Evolutionary conservation across 2,797 vertebrate genomes (phyloP).

Genomic region (Hafferia zeledoni): DNA sequence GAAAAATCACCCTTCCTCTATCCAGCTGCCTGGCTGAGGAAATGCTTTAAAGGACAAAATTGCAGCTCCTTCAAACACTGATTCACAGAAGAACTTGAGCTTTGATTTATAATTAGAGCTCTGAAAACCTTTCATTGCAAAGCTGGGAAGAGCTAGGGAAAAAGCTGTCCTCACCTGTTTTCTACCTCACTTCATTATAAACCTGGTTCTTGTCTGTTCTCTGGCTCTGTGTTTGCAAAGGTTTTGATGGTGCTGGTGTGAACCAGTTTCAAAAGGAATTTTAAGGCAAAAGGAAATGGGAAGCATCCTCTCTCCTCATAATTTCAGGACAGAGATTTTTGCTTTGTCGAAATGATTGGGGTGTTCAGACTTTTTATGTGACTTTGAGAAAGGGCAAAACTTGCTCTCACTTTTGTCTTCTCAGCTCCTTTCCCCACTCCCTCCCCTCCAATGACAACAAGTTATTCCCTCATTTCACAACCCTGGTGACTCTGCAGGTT

Average conservation of each 20-base stretch:
- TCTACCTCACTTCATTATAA: neutral
- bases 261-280: neutral
- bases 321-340: neutral
- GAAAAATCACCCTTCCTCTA: neutral
- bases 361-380: neutral
- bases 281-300: neutral
- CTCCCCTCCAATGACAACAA: neutral
- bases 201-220: neutral
- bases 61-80: constrained; percentile 26
- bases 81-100: constrained; percentile 33
- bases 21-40: neutral
- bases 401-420: neutral
- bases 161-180: constrained; percentile 36
- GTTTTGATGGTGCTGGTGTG: neutral
- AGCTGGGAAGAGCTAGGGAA: constrained; percentile 1
- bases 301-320: neutral
- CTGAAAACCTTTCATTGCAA: constrained; percentile 31
- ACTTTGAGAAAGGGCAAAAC: neutral
- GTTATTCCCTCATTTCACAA: neutral
- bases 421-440: neutral
- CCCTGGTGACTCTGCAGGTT: neutral
- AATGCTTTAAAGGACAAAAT: constrained; percentile 38
- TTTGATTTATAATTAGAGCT: constrained; percentile 62
- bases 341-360: neutral
- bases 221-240: neutral